These are phyloP conservation scores for Stegodyphus dumicola DNA, from an alignment of 1,140 invertebrate genomes.

Conservation along the genomic window DNA sequence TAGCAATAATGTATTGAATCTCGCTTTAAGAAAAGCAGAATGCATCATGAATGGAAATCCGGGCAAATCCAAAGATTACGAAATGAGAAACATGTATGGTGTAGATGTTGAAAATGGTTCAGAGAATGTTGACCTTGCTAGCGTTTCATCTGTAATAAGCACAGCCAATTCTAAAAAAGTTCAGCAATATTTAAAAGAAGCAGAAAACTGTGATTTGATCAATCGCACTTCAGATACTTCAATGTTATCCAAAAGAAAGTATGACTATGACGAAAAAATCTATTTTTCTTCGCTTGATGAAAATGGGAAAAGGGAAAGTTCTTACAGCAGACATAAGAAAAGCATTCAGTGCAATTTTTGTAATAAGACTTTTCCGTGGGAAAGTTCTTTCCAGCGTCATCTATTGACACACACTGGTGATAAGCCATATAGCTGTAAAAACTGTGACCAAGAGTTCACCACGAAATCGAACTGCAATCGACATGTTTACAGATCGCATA, in stretches of 20 bases:
- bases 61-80: background rate
- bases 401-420: slow-evolving; percentile 95
- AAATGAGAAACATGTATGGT: background rate
- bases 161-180: background rate
- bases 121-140: background rate
- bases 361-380: too few species aligned
- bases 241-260: too few species aligned
- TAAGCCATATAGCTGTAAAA: slow-evolving; percentile 89
- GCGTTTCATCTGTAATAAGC: background rate
- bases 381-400: slow-evolving; percentile 87
- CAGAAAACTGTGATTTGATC: background rate
- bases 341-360: too few species aligned
- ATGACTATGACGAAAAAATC: too few species aligned
- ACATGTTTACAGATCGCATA: slow-evolving; percentile 79
- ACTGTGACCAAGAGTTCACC: slow-evolving; percentile 95
- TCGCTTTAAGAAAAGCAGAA: background rate
- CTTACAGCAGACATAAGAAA: too few species aligned
- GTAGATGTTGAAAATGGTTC: background rate
- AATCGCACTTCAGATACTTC: too few species aligned
- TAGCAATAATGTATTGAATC: background rate
- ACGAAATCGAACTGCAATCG: slow-evolving; percentile 89
- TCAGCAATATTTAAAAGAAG: background rate
- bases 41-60: background rate
- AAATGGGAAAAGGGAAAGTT: too few species aligned
- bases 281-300: too few species aligned